Evolutionary conservation across 1,140 invertebrate species (phyloP), one percentile per base, ranked within the genome.

Genomic region (Forficula auricularia): DNA sequence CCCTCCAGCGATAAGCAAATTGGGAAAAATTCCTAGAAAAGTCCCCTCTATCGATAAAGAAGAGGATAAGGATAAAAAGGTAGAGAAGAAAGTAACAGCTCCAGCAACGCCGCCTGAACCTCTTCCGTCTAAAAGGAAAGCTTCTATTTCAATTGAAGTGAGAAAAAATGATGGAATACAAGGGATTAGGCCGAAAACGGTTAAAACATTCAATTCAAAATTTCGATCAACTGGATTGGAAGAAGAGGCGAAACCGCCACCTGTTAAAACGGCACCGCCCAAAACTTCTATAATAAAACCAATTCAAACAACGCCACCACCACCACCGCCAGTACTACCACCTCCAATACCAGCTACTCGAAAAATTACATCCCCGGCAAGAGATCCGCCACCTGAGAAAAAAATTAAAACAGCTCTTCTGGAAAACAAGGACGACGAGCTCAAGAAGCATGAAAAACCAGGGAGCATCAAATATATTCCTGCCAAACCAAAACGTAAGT

Each of bases 401-500:
- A 84, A 82, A 57, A 55, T 72, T 10, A 81, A 79, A 59, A 12
- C 35, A 22, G 16, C 42, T 36, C 34, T 38, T 14, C 10, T 36
- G 19, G 14, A 16, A 14, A 6, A 4, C 27, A 38, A 15, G 44
- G 45, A 54, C 39, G 47, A 55, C 20, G 45, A 46, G 38, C 22
- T 27, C 22, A 53, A 53, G 38, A 53, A 50, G 2, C 63, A 71
- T 32, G 80, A 83, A 52, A 74, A 80, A 56, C 77, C 77, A 34
- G 80, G 79, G 46, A 66, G 75, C 43, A 84, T 85, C 47, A 89
- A 88, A 67, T 60, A 87, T 34, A 86, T 87, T 54, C 74, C 83
- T 48, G 70, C 82, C 45, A 87, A 86, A 70, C 78, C 79, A 46
- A 87, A 85, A 73, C 79, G 86, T 89, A 77, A 83, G 83, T 81